Conservation (phyloP, 2,113 vertebrate species). For the Chascanopsetta lugubris region DNA sequence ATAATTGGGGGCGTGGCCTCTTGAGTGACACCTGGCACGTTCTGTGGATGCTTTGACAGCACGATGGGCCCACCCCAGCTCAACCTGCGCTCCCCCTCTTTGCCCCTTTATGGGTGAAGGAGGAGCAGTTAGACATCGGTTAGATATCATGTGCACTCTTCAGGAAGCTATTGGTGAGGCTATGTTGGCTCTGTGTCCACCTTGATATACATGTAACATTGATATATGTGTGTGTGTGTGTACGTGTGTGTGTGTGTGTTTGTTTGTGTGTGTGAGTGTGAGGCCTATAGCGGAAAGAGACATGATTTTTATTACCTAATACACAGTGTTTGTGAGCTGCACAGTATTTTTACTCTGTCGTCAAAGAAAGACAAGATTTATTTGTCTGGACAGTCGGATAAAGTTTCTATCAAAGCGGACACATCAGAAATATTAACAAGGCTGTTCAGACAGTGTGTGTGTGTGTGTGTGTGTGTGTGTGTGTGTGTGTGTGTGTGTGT, state of each 20-base stretch:
- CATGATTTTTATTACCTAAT: constrained; percentile 14
- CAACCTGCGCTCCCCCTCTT: no score
- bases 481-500: neutral
- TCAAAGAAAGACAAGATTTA: neutral
- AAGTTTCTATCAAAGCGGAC: neutral
- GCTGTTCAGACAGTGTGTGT: neutral
- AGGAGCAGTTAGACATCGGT: no score
- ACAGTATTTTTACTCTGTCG: neutral
- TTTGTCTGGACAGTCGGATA: neutral
- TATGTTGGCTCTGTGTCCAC: no score
- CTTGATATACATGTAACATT: no score
- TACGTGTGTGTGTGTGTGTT: neutral
- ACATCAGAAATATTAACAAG: constrained; percentile 16
- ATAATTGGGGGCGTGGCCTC: no score
- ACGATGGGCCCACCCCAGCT: no score
- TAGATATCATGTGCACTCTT: no score
- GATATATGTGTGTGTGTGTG: neutral
- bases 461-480: neutral
- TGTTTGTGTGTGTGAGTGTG: constrained; percentile 15
- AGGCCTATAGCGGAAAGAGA: neutral
- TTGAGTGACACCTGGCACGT: no score
- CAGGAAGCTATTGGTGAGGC: no score
- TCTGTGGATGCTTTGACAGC: no score
- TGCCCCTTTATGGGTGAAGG: no score
- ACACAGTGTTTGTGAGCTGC: neutral